Evolutionary conservation across 30 jellyfish, hydroid and myxozoan species (phyloP).

Genomic region (Kudoa iwatai): DNA sequence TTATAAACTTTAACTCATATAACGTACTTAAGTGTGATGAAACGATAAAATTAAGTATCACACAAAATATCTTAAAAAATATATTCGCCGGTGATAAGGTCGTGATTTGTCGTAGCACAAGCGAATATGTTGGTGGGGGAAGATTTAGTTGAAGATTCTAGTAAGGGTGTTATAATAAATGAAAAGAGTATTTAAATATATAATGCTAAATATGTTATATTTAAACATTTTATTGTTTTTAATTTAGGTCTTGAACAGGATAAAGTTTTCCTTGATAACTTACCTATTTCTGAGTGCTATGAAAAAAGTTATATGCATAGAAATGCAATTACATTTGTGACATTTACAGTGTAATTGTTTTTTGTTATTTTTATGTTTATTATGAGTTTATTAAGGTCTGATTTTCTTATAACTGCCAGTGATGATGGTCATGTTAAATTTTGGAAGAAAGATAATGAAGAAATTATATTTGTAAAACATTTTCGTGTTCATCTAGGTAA

Average conservation of each 20-base stretch:
- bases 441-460: conserved; percentile 37
- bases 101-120: no score
- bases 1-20: no score
- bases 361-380: no score
- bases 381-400: conserved; percentile 10
- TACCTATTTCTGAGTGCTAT: conserved; percentile 55
- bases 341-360: conserved; percentile 15
- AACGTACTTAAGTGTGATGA: no score
- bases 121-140: no score
- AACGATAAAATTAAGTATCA: no score
- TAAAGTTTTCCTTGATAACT: conserved; percentile 11
- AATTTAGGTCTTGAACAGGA: conserved; percentile 20
- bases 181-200: no score
- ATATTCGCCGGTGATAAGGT: no score
- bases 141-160: no score
- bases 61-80: no score
- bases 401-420: conserved; percentile 49
- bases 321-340: conserved; percentile 26
- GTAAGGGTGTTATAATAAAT: no score
- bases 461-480: conserved; percentile 40
- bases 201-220: no score
- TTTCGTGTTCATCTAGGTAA: conserved; percentile 49
- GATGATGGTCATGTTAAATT: conserved; percentile 67
- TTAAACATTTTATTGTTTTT: conserved; percentile 1
- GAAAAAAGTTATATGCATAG: conserved; percentile 72